These are phyloP conservation scores for Coreius guichenoti DNA, from an alignment of 2,797 vertebrate species.

Conservation along the genomic window DNA sequence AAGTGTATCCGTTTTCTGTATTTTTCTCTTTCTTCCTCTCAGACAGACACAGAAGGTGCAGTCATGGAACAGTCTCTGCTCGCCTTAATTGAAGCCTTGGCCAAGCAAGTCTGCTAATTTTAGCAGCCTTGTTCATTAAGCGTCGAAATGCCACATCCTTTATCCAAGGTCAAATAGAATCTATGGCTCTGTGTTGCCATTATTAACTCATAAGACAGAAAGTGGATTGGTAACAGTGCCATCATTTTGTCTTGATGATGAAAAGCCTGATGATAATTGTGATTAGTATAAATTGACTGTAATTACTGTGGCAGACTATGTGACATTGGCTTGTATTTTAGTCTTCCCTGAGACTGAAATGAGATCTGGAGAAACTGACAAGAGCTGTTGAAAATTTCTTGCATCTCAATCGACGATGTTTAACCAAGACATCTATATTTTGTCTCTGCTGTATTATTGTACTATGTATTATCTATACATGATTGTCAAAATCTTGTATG, in stretches of 20 bases:
- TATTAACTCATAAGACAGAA: conserved; percentile 13
- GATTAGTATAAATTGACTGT: conserved; percentile 36
- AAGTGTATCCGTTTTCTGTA: neutral
- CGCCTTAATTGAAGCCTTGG: conserved; percentile 51
- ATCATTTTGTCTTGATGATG: conserved; percentile 9
- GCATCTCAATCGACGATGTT: neutral
- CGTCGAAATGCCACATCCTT: neutral
- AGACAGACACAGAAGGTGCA: neutral
- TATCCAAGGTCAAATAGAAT: conserved; percentile 54
- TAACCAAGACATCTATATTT: neutral
- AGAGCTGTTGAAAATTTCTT: neutral
- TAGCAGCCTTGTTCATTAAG: conserved; percentile 32
- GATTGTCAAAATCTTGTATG: neutral
- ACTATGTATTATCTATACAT: neutral
- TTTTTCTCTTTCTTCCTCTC: neutral
- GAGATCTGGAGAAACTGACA: neutral
- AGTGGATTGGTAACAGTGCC: conserved; percentile 27
- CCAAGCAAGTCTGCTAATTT: conserved; percentile 49
- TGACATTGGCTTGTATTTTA: conserved; percentile 24
- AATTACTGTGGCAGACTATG: conserved; percentile 19
- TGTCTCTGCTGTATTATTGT: neutral
- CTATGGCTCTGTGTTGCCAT: conserved; percentile 17
- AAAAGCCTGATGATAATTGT: conserved; percentile 36
- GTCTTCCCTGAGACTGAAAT: conserved; percentile 17
- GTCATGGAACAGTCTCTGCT: neutral